Evolutionary conservation across 1,140 invertebrate species (phyloP), one percentile per base, ranked within the genome.

Genomic region (Drosophila micromelanica): DNA sequence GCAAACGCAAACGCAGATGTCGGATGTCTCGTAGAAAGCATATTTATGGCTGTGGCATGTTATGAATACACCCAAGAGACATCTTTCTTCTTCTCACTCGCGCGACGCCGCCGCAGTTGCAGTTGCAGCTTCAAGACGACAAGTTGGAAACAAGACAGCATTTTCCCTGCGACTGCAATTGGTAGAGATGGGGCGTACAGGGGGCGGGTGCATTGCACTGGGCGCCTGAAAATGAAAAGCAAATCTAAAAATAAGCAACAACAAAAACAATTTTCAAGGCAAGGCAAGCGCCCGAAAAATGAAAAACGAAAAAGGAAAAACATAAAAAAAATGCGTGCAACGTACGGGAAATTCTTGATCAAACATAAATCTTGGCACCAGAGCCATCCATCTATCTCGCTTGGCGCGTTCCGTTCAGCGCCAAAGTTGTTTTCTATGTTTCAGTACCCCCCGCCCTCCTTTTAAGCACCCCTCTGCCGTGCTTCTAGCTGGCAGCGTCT

Each of bases 311-410:
- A 64, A 78, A 35, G 6, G 7, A 35, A 35, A 65, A 63, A 20
- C 76, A 49, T 79, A 79, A 85, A 45, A 73, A 89, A 78, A 80
- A 75, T 73, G 77, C 70, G 68, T 73, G 62, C 65, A 62, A 37
- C 73, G 80, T 71, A 87, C 72, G 87, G 82, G 54, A 89, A 90
- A 90, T 90, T 90, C 89, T 89, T 85, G 89, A 90, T 91, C 89
- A 86, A 90, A 70, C 77, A 90, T 90, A 90, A 90, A 90, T 90
- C 89, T 90, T 91, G 87, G 89, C 89, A 84, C 77, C 89, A 76
- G 73, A 79, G 82, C 75, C 80, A 90, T 90, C 89, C 84, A 91
- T 90, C 89, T 90, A 89, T 89, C 84, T 84, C 85, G 84, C 79
- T 77, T 84, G 82, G 78, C 82, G 82, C 75, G 82, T 79, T 87